Base-by-base conservation (phyloP, 2,113 vertebrate species). In the Zingel zingel region DNA sequence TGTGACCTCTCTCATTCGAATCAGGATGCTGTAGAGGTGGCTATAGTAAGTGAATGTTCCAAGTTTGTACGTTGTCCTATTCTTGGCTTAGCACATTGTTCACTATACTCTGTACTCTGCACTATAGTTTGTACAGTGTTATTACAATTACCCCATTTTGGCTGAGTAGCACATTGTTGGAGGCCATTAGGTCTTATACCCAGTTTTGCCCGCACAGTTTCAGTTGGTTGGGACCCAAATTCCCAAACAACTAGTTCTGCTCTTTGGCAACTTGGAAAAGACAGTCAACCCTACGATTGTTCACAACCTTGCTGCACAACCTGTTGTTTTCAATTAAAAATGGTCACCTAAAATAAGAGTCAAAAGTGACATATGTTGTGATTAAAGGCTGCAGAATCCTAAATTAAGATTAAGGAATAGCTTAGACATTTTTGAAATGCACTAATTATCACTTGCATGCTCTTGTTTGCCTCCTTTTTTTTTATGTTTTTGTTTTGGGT, bases 21-120 rank as follows among this genome's bases (percentile, higher is more conserved):
- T 75, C 95, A 93, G 81, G 96, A 97, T 0, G 96, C 97, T 0
- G 96, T 99, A 51, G 97, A 98, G 87, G 98, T 99, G 88, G 97
- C 98, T 27, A 81, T 99, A 88, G 98, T 99, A 94, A 98, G 98
- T 97, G 67, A 45, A 62, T 8, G 15, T 33, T 45, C 30, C 6
- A 53, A 7, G 36, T 54, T 19, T 56, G n/a, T 39, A 56, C 0
- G 0, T 27, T 2, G 5, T 56, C 8, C 39, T 57, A 5, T 43
- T 69, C 30, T 53, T 53, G 19, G 54, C 33, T 33, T 25, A 4
- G 30, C 47, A n/a, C 18, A 65, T 8, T 64, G 12, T 48, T 3
- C 33, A 45, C 43, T 15, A 1, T 74, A 2, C 47, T 43, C 39
- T 43, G 39, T 74, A 2, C 47, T 43, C 39, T 43, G 39, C 16